Base-by-base conservation (phyloP, 2,797 vertebrate species). In the Sylvia borin region DNA sequence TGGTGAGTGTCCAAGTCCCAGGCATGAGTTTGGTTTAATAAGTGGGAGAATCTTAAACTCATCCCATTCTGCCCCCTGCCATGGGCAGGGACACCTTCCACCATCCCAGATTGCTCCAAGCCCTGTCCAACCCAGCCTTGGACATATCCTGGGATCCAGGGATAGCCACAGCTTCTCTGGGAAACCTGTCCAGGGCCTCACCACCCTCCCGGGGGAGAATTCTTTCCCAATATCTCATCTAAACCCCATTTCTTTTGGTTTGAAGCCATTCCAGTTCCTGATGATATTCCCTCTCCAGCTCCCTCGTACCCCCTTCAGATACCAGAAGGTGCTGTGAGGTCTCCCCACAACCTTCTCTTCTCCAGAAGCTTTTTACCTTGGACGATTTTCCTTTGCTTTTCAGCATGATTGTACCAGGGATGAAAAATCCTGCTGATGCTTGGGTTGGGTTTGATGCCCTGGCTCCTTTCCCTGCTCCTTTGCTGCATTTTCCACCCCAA, bases 41-140 rank as follows among this genome's bases (percentile, higher is more conserved):
- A 34, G 10, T 14, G n/a, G 16, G 27, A 76, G 24, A 43, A 45
- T 4, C 24, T 51, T 36, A 45, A 38, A 53, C 32, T 45, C 47
- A 53, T n/a, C 38, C 26, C 6, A 6, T 31, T 2, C 13, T 14
- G 40, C 34, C 5, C 27, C 29, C 6, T 57, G 27, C 53, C 43
- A 12, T 7, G 34, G 34, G 6, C 71, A 38, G 50, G 22, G 38
- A 32, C n/a, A 47, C 0, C 6, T 68, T 15, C n/a, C 15, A 17
- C n/a, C 0, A 1, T 5, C 47, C n/a, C 72, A 53, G 16, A 4
- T 0, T 38, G n/a, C 38, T 61, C 40, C 66, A 45, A 71, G 7
- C 17, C 5, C 38, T 1, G 0, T 53, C 66, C 54, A 61, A 0
- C 47, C 29, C 8, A 29, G 24, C 34, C 34, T 34, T 21, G 34